Percentiles rank a stretch among this genome's conserved stretches.
These are phyloP conservation scores for Gracilinanus agilis DNA, from an alignment of 2,113 vertebrate species.

Conservation along the genomic window DNA sequence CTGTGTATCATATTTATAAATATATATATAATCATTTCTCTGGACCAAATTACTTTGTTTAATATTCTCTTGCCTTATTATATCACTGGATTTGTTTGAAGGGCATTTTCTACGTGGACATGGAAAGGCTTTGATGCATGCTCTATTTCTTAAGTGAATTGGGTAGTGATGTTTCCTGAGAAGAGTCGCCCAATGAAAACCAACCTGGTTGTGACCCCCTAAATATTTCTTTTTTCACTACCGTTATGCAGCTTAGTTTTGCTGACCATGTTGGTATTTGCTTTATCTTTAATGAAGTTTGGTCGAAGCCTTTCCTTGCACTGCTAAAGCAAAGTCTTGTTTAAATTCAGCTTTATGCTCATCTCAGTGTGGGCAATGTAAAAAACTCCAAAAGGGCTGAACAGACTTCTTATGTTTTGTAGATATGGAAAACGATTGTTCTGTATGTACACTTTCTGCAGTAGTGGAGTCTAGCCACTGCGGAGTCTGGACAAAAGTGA, in stretches of 20 bases:
- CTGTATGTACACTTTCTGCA: slow-evolving; percentile 81
- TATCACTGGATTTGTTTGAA: slow-evolving; percentile 79
- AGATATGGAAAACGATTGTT: slow-evolving; percentile 78
- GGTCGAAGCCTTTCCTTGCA: slow-evolving; percentile 84
- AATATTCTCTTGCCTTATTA: slow-evolving; percentile 83
- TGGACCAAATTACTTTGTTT: slow-evolving; percentile 78
- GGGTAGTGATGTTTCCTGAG: slow-evolving; percentile 79
- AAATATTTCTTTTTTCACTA: slow-evolving; percentile 51
- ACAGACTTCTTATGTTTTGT: slow-evolving; percentile 84
- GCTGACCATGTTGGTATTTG: slow-evolving; percentile 76
- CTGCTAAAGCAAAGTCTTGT: slow-evolving; percentile 84
- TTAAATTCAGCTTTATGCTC: slow-evolving; percentile 81
- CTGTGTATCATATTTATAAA: slow-evolving; percentile 49
- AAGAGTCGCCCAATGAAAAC: slow-evolving; percentile 79
- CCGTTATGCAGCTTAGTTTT: slow-evolving; percentile 72
- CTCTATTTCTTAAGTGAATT: slow-evolving; percentile 83
- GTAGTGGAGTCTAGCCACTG: slow-evolving; percentile 80
- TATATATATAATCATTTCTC: slow-evolving; percentile 71
- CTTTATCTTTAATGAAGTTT: slow-evolving; percentile 84
- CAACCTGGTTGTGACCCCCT: slow-evolving; percentile 91
- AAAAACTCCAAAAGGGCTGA: slow-evolving; percentile 82
- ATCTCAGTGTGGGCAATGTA: slow-evolving; percentile 83
- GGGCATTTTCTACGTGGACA: slow-evolving; percentile 84
- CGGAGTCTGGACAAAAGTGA: slow-evolving; percentile 71
- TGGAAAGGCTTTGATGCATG: slow-evolving; percentile 84